These are phyloP conservation scores for Oligia fasciuncula DNA, from an alignment of 2,888 invertebrate genomes.

Conservation along the genomic window DNA sequence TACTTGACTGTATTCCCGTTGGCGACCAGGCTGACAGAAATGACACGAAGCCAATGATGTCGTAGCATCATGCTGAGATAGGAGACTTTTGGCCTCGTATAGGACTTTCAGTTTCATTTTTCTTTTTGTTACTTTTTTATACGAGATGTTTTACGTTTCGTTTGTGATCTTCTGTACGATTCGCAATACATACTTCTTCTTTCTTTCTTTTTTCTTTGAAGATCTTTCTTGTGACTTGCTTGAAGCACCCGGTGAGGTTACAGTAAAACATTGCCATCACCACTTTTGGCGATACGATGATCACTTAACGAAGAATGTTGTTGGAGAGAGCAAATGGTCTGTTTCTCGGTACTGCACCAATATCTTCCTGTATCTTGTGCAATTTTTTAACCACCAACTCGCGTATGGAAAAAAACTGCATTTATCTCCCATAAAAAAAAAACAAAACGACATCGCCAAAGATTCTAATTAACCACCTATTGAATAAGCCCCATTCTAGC, in stretches of 20 bases:
- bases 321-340: background rate
- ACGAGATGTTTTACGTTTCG: too few relatives aligned
- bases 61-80: too few relatives aligned
- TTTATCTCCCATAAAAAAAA: background rate
- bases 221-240: background rate
- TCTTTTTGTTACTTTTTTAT: too few relatives aligned
- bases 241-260: background rate
- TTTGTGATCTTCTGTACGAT: too few relatives aligned
- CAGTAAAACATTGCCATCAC: background rate
- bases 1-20: background rate
- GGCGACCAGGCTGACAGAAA: background rate
- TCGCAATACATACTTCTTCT: too few relatives aligned
- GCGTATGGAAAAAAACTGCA: background rate
- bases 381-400: background rate
- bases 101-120: too few relatives aligned
- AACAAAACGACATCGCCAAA: constrained; percentile 13
- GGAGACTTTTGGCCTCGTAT: too few relatives aligned
- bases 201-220: background rate
- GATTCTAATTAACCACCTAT: constrained; percentile 54
- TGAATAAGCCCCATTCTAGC: constrained; percentile 47
- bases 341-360: fast-evolving
- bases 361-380: background rate
- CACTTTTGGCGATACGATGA: background rate
- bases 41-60: too few relatives aligned
- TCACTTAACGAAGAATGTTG: background rate